Base-by-base conservation (phyloP, 2,113 vertebrate species). In the Mastomys natalensis region DNA sequence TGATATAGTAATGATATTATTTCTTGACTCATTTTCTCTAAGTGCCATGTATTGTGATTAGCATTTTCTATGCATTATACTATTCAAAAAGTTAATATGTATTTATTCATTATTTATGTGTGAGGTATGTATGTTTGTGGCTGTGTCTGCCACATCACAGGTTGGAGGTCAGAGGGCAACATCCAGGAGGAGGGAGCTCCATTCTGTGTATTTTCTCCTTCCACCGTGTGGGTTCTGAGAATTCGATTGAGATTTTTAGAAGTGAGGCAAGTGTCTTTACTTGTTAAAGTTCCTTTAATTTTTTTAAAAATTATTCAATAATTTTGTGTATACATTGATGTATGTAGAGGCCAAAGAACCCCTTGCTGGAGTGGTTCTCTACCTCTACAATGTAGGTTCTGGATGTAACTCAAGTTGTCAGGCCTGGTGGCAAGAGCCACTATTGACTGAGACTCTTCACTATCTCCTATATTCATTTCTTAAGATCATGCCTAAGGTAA, bases 21-120 rank as follows among this genome's bases (percentile, higher is more conserved):
- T 85, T 96, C 86, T 55, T 62, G 55, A 96, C 68, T 84, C 74
- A 22, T 48, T 89, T 87, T 86, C 60, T 74, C 45, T 87, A 64
- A 34, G 70, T 92, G 89, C 55, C 72, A 88, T 62, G 37, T 76
- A 85, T 4, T n/a, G 51, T 80, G 62, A 88, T 76, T 87, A 68
- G 19, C 31, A 87, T 37, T 45, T 87, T 68, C 66, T 68, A 87
- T 11, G 31, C 45, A 37, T 77, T 85, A 58, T 70, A n/a, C 60
- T 62, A 60, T 29, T 84, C 3, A 60, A 55, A n/a, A 40, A 58
- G 37, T 16, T 81, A 81, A 7, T 21, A n/a, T n/a, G 51, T 22
- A 81, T 81, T 55, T 81, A 12, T 81, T 81, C 34, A n/a, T 55
- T 53, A 55, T 53, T 26, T 53, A 5, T 53, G 51, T 81, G 31